Evolutionary conservation across 2,113 vertebrate genomes (phyloP), one percentile per base, ranked within the genome.

Genomic region (Salvelinus sp.): DNA sequence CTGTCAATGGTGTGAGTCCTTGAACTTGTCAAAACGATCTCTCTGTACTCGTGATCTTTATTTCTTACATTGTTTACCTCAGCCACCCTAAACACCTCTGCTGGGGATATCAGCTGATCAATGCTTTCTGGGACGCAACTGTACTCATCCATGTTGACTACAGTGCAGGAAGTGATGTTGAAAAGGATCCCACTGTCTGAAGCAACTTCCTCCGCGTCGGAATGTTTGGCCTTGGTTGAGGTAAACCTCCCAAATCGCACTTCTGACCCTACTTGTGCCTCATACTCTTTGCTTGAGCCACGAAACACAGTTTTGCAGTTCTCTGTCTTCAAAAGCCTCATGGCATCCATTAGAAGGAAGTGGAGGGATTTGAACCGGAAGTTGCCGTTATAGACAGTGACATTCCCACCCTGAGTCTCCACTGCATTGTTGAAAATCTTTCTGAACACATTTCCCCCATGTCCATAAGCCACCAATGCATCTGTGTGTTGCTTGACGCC

Each of bases 291-390:
- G 2, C 0, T 1, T 4, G 1, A 67, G 0, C 57, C 0, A 30
- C 1, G 1, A 70, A 78, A 88, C 4, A 88, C 0, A 9, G 22
- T 82, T 6, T 4, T 9, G 76, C 91, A 93, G 0, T 16, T 1
- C 0, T 64, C 25, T 13, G 38, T 5, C 0, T 74, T 65, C 23
- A 83, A 25, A 66, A 85, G 68, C 3, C 0, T 71, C 72, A 93
- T 76, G 20, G 83, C 64, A 77, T 92, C 90, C 78, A 78, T 90
- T 2, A 93, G 81, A 28, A 94, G 83, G 71, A 93, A 94, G 72
- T 92, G 87, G 38, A 94, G 66, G 28, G 90, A 83, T 81, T 93
- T 94, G 75, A 87, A 92, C 23, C 75, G 70, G 81, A 93, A 93
- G 1, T 81, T 0, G 0, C 79, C 12, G 54, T 74, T 69, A 48